Evolutionary conservation across 2,113 vertebrate species (phyloP).

Genomic region (Centropus unirufus): DNA sequence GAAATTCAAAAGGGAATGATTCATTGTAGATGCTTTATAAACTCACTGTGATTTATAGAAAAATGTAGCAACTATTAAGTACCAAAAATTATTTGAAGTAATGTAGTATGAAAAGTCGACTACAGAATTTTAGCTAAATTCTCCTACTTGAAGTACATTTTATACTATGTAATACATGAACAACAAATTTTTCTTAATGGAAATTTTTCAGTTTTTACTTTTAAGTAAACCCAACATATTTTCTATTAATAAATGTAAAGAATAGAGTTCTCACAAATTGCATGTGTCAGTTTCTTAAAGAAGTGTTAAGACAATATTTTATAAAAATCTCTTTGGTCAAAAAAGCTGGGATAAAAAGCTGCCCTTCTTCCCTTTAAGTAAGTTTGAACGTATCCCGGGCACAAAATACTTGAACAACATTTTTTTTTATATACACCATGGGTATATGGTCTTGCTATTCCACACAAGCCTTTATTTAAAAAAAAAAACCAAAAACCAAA

Average conservation of each 20-base stretch:
- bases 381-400: background rate
- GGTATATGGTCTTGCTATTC: background rate
- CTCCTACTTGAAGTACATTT: background rate
- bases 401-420: background rate
- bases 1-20: slow-evolving; percentile 40
- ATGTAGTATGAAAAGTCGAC: background rate
- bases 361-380: background rate
- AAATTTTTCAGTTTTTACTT: background rate
- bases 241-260: background rate
- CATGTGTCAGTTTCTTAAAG: background rate
- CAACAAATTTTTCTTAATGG: background rate
- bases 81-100: background rate
- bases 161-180: background rate
- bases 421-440: background rate
- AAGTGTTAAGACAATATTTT: background rate
- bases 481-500: background rate
- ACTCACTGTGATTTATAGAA: background rate
- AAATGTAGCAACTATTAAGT: background rate
- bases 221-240: background rate
- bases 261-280: background rate
- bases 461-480: background rate
- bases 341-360: background rate
- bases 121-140: background rate
- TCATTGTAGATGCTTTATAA: slow-evolving; percentile 46
- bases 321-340: background rate